Percentiles rank a stretch among this genome's conserved stretches.
Conservation (phyloP, 2,888 invertebrate genomes). For the Therioaphis trifolii region DNA sequence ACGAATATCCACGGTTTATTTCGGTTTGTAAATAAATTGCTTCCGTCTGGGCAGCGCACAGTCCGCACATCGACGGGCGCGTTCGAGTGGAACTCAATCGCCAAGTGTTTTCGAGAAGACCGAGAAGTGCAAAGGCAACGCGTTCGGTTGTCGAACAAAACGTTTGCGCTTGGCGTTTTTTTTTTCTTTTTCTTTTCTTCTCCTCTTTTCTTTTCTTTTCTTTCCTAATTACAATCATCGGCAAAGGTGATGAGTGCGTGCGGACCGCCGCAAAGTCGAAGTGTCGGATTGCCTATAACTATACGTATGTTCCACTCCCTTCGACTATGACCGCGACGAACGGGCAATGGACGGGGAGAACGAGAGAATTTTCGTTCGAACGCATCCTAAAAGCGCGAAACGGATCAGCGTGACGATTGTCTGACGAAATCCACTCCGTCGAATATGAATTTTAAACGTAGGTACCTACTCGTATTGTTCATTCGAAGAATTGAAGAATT, state of each 20-base stretch:
- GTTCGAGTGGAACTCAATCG: not conserved
- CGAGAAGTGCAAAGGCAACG: not conserved
- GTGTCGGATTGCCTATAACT: too few species aligned
- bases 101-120: constrained; percentile 21
- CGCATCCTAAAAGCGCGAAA: too few species aligned
- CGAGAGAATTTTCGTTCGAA: too few species aligned
- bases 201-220: not conserved
- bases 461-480: too few species aligned
- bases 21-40: constrained; percentile 25
- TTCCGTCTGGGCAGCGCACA: not conserved
- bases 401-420: too few species aligned
- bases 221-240: not conserved
- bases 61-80: not conserved
- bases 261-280: too few species aligned
- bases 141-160: not conserved
- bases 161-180: constrained; percentile 11
- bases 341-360: too few species aligned
- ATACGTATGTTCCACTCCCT: too few species aligned
- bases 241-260: not conserved
- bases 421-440: too few species aligned
- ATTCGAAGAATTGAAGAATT: too few species aligned
- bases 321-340: not conserved
- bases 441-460: too few species aligned
- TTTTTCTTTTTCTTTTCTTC: too few species aligned
- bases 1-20: constrained; percentile 12